Base-by-base conservation (phyloP, 2,797 vertebrate species). In the Psittacula derbiana region DNA sequence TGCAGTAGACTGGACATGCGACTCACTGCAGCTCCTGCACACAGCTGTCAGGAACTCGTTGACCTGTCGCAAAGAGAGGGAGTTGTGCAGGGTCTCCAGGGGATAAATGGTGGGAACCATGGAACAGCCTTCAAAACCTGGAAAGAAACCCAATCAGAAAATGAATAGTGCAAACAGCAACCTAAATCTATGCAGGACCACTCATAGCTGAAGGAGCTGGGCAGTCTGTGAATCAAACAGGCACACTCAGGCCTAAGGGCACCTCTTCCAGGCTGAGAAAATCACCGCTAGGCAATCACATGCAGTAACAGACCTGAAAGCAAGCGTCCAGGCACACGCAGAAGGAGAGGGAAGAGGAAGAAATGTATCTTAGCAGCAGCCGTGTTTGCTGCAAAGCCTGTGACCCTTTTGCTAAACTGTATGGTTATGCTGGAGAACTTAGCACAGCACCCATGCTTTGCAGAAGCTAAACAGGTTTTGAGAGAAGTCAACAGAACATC, bases 91-190 rank as follows among this genome's bases (percentile, higher is more conserved):
- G 13, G 99, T 99, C 96, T 99, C 99, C 98, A 99, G 97, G 4
- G 99, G 99, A 80, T 99, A 99, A 96, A 99, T 99, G 86, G 99
- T 99, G 91, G 99, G 99, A 95, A 99, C 99, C 99, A 99, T 99
- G 96, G 99, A 99, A 97, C 99, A 99, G 96, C 99, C 99, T 98
- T 99, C 99, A 81, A 99, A 99, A 92, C 99, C 99, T 99, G 98
- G 89, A 95, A 96, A 93, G 88, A 97, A 95, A 98, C 46, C 95
- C 86, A 90, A 89, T 28, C 62, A 86, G 41, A 97, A 89, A 96
- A 81, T 96, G 80, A 97, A 64, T 30, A 89, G 86, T 96, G 90
- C 88, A 93, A 96, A 95, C 23, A 74, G 49, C 72, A 79, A 47
- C 55, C 41, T 25, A 62, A 79, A 72, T n/a, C 66, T 91, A 66